Evolutionary conservation across 2,113 vertebrate species (phyloP).

Genomic region (Psittacus erithacus): DNA sequence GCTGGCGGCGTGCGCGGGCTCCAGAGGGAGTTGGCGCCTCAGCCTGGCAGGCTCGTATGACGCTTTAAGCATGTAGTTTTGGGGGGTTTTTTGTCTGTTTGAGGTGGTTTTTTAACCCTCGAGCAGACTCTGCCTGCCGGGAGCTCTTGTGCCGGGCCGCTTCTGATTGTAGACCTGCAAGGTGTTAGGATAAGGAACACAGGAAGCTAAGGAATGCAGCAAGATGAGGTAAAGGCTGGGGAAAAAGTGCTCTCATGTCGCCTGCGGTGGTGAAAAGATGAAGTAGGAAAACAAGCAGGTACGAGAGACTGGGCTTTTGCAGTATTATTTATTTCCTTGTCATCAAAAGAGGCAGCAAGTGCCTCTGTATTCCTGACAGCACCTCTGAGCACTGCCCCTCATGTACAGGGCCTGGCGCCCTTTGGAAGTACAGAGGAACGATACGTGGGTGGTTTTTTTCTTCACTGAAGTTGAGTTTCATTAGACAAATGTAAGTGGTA

Average conservation of each 20-base stretch:
- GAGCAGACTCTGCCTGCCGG: not conserved
- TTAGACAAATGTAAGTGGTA: not conserved
- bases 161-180: not conserved
- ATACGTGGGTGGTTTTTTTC: not conserved
- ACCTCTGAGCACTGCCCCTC: fast-evolving
- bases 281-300: not conserved
- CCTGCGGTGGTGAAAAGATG: not conserved
- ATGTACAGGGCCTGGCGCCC: fast-evolving
- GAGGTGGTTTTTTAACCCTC: not conserved
- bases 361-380: not conserved
- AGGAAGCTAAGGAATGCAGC: not conserved
- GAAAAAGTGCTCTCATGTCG: not conserved
- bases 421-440: not conserved
- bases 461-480: not conserved
- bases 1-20: fast-evolving
- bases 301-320: not conserved
- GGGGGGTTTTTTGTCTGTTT: fast-evolving
- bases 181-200: not conserved
- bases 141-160: not conserved
- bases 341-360: not conserved
- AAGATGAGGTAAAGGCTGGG: not conserved
- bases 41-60: not conserved
- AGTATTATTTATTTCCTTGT: not conserved
- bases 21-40: not conserved
- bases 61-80: fast-evolving